Evolutionary conservation across 2,888 invertebrate genomes (phyloP).

Genomic region (Sesia apiformis): DNA sequence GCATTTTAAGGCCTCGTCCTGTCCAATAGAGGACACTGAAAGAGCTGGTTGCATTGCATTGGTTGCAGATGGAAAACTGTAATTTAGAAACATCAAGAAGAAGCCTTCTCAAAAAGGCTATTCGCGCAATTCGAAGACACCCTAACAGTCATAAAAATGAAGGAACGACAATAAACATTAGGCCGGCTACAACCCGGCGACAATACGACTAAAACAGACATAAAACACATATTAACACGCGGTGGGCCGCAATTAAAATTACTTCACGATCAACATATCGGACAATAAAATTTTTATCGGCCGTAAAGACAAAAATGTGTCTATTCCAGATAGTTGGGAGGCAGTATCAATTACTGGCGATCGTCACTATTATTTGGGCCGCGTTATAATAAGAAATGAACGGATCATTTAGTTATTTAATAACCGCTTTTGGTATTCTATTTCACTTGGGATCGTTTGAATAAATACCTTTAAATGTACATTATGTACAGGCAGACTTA

Average conservation of each 20-base stretch:
- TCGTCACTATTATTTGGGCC: no score
- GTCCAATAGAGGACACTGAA: no score
- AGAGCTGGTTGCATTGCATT: no score
- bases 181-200: slow-evolving; percentile 14
- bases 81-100: no score
- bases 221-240: slow-evolving; percentile 48
- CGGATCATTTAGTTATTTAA: no score
- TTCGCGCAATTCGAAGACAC: not conserved
- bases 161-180: slow-evolving; percentile 2
- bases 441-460: no score
- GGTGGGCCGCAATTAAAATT: slow-evolving; percentile 61
- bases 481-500: no score
- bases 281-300: slow-evolving; percentile 40
- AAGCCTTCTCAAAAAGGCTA: not conserved
- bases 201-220: slow-evolving; percentile 31
- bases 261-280: slow-evolving; percentile 49
- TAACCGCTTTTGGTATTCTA: no score
- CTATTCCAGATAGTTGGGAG: slow-evolving; percentile 30
- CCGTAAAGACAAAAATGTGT: slow-evolving; percentile 43
- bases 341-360: slow-evolving; percentile 24
- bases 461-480: no score
- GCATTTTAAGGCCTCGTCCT: no score
- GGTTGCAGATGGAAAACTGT: no score
- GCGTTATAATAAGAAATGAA: no score
- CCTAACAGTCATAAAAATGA: slow-evolving; percentile 1